phyloP scores from a whole-genome alignment of 2,113 vertebrate species.

The Thunnus maccoyii region DNA sequence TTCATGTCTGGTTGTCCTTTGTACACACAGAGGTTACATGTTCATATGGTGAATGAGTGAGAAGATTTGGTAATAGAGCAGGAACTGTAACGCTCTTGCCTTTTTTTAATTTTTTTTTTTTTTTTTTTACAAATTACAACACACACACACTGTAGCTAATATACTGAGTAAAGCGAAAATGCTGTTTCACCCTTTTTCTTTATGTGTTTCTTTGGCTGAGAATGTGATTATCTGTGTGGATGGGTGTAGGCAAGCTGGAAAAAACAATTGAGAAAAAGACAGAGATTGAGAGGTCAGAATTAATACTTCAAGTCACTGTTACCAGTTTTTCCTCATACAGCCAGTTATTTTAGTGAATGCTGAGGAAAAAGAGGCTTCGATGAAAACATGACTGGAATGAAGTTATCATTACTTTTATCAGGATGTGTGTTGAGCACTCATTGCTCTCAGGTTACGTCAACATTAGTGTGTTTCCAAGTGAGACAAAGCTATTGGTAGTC shows the following conservation, averaged over 20 bases:
- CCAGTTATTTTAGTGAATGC: constrained; percentile 47
- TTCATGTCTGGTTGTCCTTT: background rate
- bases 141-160: background rate
- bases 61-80: background rate
- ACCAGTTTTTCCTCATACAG: constrained; percentile 12
- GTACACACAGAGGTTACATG: background rate
- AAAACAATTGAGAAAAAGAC: constrained; percentile 36
- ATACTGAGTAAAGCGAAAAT: constrained; percentile 7
- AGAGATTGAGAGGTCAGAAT: constrained; percentile 60
- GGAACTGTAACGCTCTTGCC: background rate
- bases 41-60: background rate
- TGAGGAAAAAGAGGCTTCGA: constrained; percentile 15
- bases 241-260: constrained; percentile 8
- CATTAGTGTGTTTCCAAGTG: background rate
- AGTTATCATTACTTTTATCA: constrained; percentile 19
- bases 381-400: constrained; percentile 46
- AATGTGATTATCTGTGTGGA: constrained; percentile 32
- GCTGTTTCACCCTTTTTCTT: constrained; percentile 42
- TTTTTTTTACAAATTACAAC: background rate
- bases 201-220: constrained; percentile 6
- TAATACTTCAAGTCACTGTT: constrained; percentile 53
- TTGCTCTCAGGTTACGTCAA: background rate
- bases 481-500: background rate
- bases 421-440: constrained; percentile 3
- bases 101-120: too few relatives aligned